phyloP scores from a whole-genome alignment of 1,140 invertebrate genomes.

The Drosophila tani region DNA sequence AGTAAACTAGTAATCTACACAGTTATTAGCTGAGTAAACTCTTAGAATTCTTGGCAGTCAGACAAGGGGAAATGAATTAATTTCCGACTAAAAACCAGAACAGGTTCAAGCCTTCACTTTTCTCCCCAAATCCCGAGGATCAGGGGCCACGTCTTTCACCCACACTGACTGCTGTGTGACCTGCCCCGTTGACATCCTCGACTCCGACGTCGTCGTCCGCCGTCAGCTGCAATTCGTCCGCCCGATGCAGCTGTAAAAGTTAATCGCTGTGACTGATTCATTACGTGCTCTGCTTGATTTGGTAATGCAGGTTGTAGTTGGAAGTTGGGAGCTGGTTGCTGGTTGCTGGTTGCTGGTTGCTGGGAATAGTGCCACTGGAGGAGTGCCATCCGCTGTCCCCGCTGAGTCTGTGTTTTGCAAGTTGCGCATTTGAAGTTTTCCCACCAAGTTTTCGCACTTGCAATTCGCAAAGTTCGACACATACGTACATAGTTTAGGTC shows the following conservation, averaged over 20 bases:
- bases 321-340: constrained; percentile 2
- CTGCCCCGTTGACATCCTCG: constrained; percentile 34
- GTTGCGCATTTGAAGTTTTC: constrained; percentile 63
- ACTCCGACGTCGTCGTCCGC: background rate
- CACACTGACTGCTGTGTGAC: constrained; percentile 3
- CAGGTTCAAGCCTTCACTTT: background rate
- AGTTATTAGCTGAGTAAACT: background rate
- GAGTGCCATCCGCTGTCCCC: constrained; percentile 15
- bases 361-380: constrained; percentile 22
- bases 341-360: background rate
- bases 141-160: constrained; percentile 1
- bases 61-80: background rate
- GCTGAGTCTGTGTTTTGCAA: constrained; percentile 30
- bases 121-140: background rate
- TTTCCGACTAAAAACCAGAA: background rate
- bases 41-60: background rate
- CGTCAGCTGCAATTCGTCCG: constrained; percentile 38
- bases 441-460: constrained; percentile 56
- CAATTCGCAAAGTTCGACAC: constrained; percentile 67
- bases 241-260: constrained; percentile 58
- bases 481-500: constrained; percentile 9
- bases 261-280: constrained; percentile 77
- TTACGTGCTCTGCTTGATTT: constrained; percentile 75
- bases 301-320: constrained; percentile 53
- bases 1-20: too few species aligned